Percentiles rank a stretch among this genome's conserved stretches.
phyloP scores from a whole-genome alignment of 2,888 invertebrate species.

The Diplolepis rosae region DNA sequence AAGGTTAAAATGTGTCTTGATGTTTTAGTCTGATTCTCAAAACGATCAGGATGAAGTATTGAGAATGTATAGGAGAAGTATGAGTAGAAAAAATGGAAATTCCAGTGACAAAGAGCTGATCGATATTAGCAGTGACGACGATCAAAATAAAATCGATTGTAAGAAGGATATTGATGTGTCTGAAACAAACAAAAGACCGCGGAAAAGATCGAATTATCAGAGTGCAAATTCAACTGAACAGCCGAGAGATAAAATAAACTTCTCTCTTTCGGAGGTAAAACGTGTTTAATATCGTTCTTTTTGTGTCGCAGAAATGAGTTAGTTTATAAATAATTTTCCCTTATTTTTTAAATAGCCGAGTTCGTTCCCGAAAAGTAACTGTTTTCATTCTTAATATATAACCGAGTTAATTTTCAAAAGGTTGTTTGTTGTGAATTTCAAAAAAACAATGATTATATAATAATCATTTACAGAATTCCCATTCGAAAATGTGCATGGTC shows the following conservation, averaged over 20 bases:
- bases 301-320: too few species aligned
- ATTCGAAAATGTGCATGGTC: too few species aligned
- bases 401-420: too few species aligned
- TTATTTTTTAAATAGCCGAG: too few species aligned
- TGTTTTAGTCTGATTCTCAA: conserved; percentile 60
- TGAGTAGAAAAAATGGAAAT: conserved; percentile 63
- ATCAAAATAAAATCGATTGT: conserved; percentile 52
- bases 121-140: conserved; percentile 86
- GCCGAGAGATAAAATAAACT: conserved; percentile 13
- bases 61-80: conserved; percentile 75
- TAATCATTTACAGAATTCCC: too few species aligned
- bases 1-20: conserved; percentile 32
- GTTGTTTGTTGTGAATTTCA: too few species aligned
- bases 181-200: conserved; percentile 13
- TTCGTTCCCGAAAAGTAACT: too few species aligned
- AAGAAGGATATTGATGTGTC: conserved; percentile 15
- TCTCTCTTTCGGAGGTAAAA: conserved; percentile 19
- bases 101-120: conserved; percentile 82
- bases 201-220: conserved; percentile 11
- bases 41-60: conserved; percentile 65
- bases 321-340: too few species aligned
- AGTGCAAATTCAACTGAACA: conserved; percentile 20
- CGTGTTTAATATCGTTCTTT: neutral
- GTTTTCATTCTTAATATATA: too few species aligned
- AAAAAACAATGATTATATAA: too few species aligned